Base-by-base conservation (phyloP, 1,140 invertebrate genomes). In the Ooceraea biroi region DNA sequence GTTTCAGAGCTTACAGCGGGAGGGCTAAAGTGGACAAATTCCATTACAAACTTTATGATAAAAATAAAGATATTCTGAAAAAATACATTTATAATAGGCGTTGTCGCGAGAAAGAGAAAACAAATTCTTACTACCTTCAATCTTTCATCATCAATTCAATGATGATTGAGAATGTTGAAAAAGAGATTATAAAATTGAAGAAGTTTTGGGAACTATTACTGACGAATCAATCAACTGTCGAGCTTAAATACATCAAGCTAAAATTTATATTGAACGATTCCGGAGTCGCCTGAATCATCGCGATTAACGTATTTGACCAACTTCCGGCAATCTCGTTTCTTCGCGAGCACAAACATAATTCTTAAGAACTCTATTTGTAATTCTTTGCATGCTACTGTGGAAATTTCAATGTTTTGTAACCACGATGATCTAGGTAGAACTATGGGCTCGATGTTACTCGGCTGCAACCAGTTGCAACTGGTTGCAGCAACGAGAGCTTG, bases 251-350 rank as follows among this genome's bases (percentile, higher is more conserved):
- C 19, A 57, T 11, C 3, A 25, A 55, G 52, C 11, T 58, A 11
- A 52, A 48, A 36, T n/a, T 48, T 22, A 22, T 82, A 36, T 3
- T 5, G 61, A 76, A 58, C 11, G 30, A 74, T 83, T 76, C 17
- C 22, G 48, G 0, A 12, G 1, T 46, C 41, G 30, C 19, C 50
- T 41, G 17, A 83, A 10, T 83, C 12, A 36, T 52, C 30, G 11
- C 8, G 19, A 82, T 48, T 50, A 73, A 36, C 19, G 3, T n/a
- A 22, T 69, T 76, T 46, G 87, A 88, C 87, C 85, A 88, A 88
- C 84, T 77, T 84, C 78, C 65, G 30, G 84, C 50, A 82, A 77
- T 84, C 72, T 87, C 41, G 25, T 80, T 71, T 78, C 46, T 82
- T 68, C 22, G 0, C 52, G 36, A 36, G 36, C 2, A 36, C 36